Evolutionary conservation across 1,140 invertebrate species (phyloP), one percentile per base, ranked within the genome.

Genomic region (Sitodiplosis mosellana): DNA sequence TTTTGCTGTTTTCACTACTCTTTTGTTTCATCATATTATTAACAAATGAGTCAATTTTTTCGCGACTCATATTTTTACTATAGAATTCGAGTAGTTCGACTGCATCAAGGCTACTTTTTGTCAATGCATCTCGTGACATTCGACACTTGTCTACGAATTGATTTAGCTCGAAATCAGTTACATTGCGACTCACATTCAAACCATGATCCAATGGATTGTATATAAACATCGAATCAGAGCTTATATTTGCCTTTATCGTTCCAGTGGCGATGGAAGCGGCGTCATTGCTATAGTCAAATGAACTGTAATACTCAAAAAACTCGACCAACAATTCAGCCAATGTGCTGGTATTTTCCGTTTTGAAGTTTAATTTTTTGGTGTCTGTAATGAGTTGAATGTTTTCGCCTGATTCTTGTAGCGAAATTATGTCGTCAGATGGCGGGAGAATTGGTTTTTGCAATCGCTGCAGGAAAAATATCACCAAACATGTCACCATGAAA

Each of bases 151-250:
- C 10, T 5, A 27, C 27, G 27, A 27, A 27, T 5, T 27, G 4
- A 27, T 27, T 27, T 27, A 3, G 27, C 10, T 27, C 27, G 10
- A 5, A 27, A 27, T 27, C 56, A 34, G 70, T 83, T 0, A 92
- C 78, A 63, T 92, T 91, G 70, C 82, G 81, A 55, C 82, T 83
- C 0, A 91, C 86, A 65, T 91, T 92, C 14, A 88, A 61, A 7
- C 68, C 59, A 47, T 68, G 67, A 60, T 90, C 81, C 8, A 91
- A 57, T 1, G 88, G 88, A 69, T 92, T 91, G 2, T 78, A 72
- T 52, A 91, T 84, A 53, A 85, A 87, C 18, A 91, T 53, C 2
- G 85, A 67, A 4, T 71, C 68, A 27, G 71, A 61, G 51, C 82
- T 80, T 0, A 76, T 75, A 64, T 89, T 91, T 11, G 60, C 43